Percentiles rank a stretch among this genome's conserved stretches.
Conservation (phyloP, 2,888 invertebrate species). For the Acleris sparsana region DNA sequence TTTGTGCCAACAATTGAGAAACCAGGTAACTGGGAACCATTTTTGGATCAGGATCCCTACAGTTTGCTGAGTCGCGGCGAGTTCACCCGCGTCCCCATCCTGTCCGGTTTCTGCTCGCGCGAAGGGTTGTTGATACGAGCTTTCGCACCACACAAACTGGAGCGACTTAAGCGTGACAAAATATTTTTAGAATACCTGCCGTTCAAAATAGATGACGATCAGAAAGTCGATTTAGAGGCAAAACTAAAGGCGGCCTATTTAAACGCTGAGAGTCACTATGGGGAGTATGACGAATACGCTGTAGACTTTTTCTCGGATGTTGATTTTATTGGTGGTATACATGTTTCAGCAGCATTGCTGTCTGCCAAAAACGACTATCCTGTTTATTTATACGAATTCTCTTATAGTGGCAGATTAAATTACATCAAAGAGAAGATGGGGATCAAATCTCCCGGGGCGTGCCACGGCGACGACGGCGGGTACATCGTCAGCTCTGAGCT, state of each 20-base stretch:
- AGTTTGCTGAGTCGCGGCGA: constrained; percentile 65
- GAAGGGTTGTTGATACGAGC: constrained; percentile 72
- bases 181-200: constrained; percentile 32
- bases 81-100: constrained; percentile 74
- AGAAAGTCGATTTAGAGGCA: constrained; percentile 53
- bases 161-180: constrained; percentile 37
- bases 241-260: constrained; percentile 74
- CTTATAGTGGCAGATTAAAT: constrained; percentile 82
- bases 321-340: constrained; percentile 68
- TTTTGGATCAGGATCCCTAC: constrained; percentile 69
- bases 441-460: constrained; percentile 76
- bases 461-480: constrained; percentile 85
- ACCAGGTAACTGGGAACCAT: constrained; percentile 69
- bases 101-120: constrained; percentile 74
- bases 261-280: constrained; percentile 55
- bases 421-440: constrained; percentile 72
- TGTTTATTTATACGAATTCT: constrained; percentile 83
- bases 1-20: constrained; percentile 76
- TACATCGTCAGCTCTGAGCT: constrained; percentile 77
- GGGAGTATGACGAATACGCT: constrained; percentile 66
- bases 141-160: constrained; percentile 37
- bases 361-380: constrained; percentile 62
- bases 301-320: constrained; percentile 78
- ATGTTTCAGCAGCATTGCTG: constrained; percentile 60
- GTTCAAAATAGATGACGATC: constrained; percentile 17